phyloP scores from a whole-genome alignment of 2,113 vertebrate genomes.

The Sardina pilchardus region DNA sequence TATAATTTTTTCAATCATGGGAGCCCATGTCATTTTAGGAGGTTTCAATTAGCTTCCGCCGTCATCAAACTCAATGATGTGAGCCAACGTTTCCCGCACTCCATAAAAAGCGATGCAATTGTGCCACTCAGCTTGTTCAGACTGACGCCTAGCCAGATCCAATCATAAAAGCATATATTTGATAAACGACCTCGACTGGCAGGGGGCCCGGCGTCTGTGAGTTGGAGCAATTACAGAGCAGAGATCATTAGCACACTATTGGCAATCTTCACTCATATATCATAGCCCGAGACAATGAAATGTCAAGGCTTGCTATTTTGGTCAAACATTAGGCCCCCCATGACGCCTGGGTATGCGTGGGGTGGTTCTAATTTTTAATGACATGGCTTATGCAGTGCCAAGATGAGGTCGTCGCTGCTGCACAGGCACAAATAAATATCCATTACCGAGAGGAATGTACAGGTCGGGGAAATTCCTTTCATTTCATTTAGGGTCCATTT shows the following conservation, averaged over 20 bases:
- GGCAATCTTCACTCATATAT: conserved; percentile 8
- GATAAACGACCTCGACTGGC: neutral
- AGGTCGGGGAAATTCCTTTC: neutral
- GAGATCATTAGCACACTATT: neutral
- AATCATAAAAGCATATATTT: conserved; percentile 19
- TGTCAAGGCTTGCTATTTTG: conserved; percentile 12
- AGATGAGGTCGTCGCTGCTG: neutral
- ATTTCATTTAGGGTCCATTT: neutral
- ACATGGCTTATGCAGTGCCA: neutral
- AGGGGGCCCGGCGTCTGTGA: neutral
- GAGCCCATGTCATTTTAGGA: neutral
- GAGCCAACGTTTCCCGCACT: conserved; percentile 3
- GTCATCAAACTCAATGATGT: conserved; percentile 18
- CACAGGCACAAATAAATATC: neutral
- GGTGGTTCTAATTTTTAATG: neutral
- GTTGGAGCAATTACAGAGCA: neutral
- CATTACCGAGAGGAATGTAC: neutral
- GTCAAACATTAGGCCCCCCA: neutral
- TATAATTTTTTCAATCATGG: neutral
- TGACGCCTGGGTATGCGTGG: neutral
- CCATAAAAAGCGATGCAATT: neutral
- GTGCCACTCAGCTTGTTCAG: conserved; percentile 14
- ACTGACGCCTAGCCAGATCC: conserved; percentile 1
- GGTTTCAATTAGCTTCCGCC: conserved; percentile 4
- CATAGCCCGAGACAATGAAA: conserved; percentile 1